Base-by-base conservation (phyloP, 2,888 invertebrate genomes). In the Catocala sponsa region DNA sequence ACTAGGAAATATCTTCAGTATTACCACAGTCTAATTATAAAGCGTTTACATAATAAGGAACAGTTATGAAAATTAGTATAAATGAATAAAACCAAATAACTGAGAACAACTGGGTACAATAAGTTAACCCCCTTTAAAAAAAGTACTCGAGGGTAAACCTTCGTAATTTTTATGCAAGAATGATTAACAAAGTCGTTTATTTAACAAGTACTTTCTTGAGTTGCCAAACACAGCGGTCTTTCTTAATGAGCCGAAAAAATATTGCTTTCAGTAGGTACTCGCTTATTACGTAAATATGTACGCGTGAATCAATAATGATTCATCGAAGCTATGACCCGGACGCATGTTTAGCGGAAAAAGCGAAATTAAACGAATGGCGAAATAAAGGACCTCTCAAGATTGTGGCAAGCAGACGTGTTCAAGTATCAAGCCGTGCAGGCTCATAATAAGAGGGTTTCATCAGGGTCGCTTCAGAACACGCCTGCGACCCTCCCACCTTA, bases 401-500 rank as follows among this genome's bases (percentile, higher is more conserved):
- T 88, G 90, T 87, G 86, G 89, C 85, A 84, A 86, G 86, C 88
- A 89, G 84, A 92, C 93, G 94, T 94, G 94, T 93, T 92, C 88
- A 90, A 94, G 94, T 89, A 82, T 74, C 86, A 70, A 76, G 78
- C 61, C 92, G 94, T 92, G 93, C 89, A 81, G 77, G 83, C 81
- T 88, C 93, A 92, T 94, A 94, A 94, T 93, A 90, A 91, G 91
- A 84, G 84, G 85, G 87, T 78, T 81, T 79, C 82, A 76, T 79
- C 79, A 77, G 76, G 81, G 84, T 74, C 76, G 78, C 80, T 80
- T 78, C 79, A 77, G 68, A 80, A 81, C 78, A 79, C 78, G 76
- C 70, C 72, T 68, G 71, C 78, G 78, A 79, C 81, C 78, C 84
- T 83, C 80, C 59, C 73, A 78, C 83, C 82, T 83, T 87, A 89